Conservation (phyloP, 2,113 vertebrate species). For the Lagenorhynchus albirostris region DNA sequence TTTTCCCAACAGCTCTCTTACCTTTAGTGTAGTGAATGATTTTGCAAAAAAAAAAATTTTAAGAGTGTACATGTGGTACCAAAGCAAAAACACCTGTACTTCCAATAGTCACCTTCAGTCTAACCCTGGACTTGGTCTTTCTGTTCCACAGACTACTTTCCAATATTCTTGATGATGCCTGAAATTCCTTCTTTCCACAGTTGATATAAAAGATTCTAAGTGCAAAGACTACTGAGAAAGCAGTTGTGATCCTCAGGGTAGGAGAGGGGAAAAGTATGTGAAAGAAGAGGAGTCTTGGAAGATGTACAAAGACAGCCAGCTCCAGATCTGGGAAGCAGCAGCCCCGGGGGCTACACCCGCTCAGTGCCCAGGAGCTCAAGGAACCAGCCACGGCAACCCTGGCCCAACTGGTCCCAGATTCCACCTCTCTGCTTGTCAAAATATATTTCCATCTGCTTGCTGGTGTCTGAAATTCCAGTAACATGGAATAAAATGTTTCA, state of each 20-base stretch:
- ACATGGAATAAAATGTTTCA: not conserved
- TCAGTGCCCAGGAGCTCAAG: not conserved
- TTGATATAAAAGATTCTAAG: not conserved
- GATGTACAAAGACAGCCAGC: fast-evolving
- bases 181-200: not conserved
- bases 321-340: not conserved
- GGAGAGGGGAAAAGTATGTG: not conserved
- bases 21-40: not conserved
- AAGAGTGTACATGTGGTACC: not conserved
- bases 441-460: not conserved
- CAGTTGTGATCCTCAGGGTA: not conserved
- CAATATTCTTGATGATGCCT: not conserved
- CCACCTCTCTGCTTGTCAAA: not conserved
- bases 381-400: not conserved
- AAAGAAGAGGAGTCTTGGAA: not conserved
- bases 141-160: not conserved
- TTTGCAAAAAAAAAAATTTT: not conserved
- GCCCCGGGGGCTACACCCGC: not conserved
- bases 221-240: not conserved
- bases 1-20: not conserved
- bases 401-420: not conserved
- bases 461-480: not conserved
- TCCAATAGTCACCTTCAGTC: not conserved
- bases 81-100: not conserved
- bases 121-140: not conserved